phyloP scores from a whole-genome alignment of 1,140 invertebrate genomes.

The Trichonephila clavata region DNA sequence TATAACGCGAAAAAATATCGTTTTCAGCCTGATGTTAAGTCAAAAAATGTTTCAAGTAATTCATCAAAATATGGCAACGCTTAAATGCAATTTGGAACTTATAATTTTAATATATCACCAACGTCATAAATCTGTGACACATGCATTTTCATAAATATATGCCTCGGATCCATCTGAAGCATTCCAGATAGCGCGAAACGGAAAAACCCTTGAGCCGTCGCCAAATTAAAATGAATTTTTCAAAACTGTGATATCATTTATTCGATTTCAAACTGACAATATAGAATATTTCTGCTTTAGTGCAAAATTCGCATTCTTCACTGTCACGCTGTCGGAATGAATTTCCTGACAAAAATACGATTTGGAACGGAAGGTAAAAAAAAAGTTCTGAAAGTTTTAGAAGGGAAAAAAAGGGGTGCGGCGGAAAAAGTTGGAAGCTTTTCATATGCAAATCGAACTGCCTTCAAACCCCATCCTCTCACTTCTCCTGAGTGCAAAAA shows the following conservation, averaged over 20 bases:
- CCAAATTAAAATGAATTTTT: slow-evolving; percentile 8
- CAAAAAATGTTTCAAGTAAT: too few relatives aligned
- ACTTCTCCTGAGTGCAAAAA: background rate
- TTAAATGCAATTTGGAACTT: too few relatives aligned
- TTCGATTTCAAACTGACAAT: slow-evolving; percentile 10
- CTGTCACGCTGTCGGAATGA: slow-evolving; percentile 29
- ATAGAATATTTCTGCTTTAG: slow-evolving; percentile 11
- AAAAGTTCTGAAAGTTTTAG: too few relatives aligned
- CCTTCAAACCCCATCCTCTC: background rate
- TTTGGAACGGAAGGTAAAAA: background rate
- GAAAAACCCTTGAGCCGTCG: background rate
- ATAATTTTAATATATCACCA: too few relatives aligned
- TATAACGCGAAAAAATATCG: too few relatives aligned
- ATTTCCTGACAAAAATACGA: slow-evolving; percentile 27
- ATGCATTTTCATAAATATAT: too few relatives aligned
- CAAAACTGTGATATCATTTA: slow-evolving; percentile 38
- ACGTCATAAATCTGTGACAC: too few relatives aligned
- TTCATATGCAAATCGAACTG: slow-evolving; percentile 57
- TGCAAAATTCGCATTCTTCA: slow-evolving; percentile 6
- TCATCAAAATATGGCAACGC: too few relatives aligned
- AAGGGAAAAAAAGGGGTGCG: background rate
- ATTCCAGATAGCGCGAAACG: background rate
- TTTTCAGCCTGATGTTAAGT: too few relatives aligned
- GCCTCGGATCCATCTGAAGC: too few relatives aligned
- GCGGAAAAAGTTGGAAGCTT: slow-evolving; percentile 47